Conservation (phyloP, 2,113 vertebrate species). For the Rhea americana region DNA sequence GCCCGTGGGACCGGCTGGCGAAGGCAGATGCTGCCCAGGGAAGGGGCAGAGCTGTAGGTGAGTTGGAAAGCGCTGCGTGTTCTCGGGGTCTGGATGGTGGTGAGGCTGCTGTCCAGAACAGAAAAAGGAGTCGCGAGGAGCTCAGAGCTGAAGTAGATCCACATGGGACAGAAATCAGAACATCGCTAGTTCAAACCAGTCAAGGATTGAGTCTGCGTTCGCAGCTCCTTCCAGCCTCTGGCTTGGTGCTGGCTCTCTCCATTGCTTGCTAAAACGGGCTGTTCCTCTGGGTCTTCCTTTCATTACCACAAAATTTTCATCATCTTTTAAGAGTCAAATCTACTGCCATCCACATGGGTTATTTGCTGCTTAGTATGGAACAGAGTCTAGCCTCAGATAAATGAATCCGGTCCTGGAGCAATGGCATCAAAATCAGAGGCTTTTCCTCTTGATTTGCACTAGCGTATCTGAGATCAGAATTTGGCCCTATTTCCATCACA, state of each 20-base stretch:
- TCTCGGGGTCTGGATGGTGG: accelerated
- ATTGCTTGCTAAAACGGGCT: too few species aligned
- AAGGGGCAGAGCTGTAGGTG: conserved; percentile 19
- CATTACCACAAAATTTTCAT: background rate
- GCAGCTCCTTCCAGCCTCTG: background rate
- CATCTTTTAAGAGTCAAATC: background rate
- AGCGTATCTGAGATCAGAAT: accelerated
- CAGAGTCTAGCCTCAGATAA: too few species aligned
- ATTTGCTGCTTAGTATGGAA: background rate
- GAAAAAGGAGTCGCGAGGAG: too few species aligned
- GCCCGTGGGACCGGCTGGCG: background rate
- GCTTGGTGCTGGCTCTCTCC: background rate
- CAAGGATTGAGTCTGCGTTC: too few species aligned
- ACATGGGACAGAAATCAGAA: background rate
- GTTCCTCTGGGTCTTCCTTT: background rate
- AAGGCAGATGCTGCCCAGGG: background rate
- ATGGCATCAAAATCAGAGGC: background rate
- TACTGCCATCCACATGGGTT: background rate
- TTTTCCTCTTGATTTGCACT: background rate
- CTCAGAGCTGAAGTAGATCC: too few species aligned
- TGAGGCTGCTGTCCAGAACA: too few species aligned
- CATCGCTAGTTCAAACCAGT: too few species aligned
- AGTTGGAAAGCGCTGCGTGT: background rate
- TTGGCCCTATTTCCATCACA: accelerated
- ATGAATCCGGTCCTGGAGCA: too few species aligned